Conservation (phyloP, 2,888 invertebrate species). For the Thyatira batis region DNA sequence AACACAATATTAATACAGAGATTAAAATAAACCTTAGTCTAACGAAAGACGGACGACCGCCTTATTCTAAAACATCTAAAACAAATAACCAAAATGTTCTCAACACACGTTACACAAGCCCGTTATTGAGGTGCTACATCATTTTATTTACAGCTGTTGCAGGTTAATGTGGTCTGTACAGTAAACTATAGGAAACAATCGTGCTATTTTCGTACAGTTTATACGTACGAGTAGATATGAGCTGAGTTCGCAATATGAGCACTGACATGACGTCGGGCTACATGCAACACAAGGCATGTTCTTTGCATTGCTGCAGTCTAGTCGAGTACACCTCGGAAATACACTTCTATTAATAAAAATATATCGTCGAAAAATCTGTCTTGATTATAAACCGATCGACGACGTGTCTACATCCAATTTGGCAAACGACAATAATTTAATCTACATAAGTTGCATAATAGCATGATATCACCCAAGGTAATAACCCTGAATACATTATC, state of each 20-base stretch:
- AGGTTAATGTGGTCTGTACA: constrained; percentile 66
- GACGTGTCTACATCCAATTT: constrained; percentile 51
- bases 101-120: constrained; percentile 62
- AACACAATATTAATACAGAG: constrained; percentile 70
- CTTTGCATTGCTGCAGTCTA: not conserved
- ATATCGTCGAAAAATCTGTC: not conserved
- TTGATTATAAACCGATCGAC: constrained; percentile 54
- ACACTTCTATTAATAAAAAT: not conserved
- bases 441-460: constrained; percentile 55
- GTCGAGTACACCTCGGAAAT: not conserved
- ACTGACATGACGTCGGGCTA: not conserved
- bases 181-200: constrained; percentile 70
- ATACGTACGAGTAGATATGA: constrained; percentile 42
- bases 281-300: not conserved
- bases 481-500: constrained; percentile 59
- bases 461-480: constrained; percentile 56
- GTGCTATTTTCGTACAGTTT: constrained; percentile 64
- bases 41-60: constrained; percentile 71
- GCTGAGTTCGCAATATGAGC: constrained; percentile 18
- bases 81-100: constrained; percentile 75
- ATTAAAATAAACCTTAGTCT: constrained; percentile 70
- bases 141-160: constrained; percentile 74
- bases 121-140: constrained; percentile 76
- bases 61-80: constrained; percentile 57
- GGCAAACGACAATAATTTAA: constrained; percentile 54